Percentiles rank a stretch among this genome's conserved stretches.
Evolutionary conservation across 2,888 invertebrate species (phyloP).

Genomic region (Cybosia mesomella): DNA sequence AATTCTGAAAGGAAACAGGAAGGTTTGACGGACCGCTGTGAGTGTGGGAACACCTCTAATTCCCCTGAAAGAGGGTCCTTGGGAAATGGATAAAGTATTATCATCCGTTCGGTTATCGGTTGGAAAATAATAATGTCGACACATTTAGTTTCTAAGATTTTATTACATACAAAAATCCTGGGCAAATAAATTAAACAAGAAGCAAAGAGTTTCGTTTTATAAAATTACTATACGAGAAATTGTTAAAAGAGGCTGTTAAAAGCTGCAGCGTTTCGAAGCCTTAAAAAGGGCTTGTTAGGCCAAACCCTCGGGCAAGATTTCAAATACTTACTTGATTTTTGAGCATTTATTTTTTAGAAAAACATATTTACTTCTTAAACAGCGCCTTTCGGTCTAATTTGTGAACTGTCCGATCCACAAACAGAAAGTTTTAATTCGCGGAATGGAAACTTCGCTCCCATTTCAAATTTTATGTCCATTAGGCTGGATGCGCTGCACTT

Average conservation of each 20-base stretch:
- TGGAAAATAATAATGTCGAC: background rate
- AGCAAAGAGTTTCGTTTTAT: background rate
- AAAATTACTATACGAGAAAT: background rate
- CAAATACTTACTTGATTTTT: background rate
- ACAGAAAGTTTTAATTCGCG: slow-evolving; percentile 51
- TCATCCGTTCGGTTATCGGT: background rate
- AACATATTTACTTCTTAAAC: background rate
- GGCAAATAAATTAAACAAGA: background rate
- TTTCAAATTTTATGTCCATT: slow-evolving; percentile 46
- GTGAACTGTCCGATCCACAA: slow-evolving; percentile 35
- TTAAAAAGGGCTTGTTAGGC: background rate
- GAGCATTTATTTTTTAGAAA: background rate
- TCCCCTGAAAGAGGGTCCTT: background rate
- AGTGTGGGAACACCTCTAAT: background rate
- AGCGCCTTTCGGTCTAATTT: slow-evolving; percentile 8
- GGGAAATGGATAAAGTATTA: background rate
- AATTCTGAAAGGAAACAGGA: background rate
- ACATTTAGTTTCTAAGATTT: no score
- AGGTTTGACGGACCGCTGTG: background rate
- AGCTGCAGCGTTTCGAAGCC: background rate
- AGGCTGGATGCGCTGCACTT: slow-evolving; percentile 32
- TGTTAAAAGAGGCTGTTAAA: background rate
- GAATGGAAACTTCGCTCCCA: slow-evolving; percentile 44
- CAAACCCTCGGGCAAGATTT: background rate
- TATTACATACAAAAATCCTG: background rate